Conservation (phyloP, 2,113 vertebrate species). For the Trichechus manatus region DNA sequence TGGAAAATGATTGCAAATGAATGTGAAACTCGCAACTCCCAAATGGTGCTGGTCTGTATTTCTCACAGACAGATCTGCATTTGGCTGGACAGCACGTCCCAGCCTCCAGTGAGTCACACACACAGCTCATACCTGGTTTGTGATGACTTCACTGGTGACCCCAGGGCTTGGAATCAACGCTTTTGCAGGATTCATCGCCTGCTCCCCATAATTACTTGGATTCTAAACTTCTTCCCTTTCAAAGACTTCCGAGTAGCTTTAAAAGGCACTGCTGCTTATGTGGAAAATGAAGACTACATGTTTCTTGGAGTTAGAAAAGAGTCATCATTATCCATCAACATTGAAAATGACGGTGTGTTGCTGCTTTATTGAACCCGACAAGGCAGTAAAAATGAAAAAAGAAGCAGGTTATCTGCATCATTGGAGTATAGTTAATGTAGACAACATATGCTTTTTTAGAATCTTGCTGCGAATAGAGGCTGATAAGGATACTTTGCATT, state of each 20-base stretch:
- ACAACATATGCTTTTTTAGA: not conserved
- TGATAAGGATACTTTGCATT: not conserved
- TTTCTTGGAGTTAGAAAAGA: not conserved
- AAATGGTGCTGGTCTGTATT: not conserved
- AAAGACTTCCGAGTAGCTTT: slow-evolving; percentile 42
- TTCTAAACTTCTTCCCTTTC: slow-evolving; percentile 54
- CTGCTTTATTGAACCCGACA: not conserved
- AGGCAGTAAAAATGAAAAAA: not conserved
- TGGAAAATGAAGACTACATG: not conserved
- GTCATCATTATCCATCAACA: not conserved
- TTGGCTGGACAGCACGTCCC: slow-evolving; percentile 70
- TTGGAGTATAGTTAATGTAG: not conserved
- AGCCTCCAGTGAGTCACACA: slow-evolving; percentile 71
- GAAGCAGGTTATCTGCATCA: not conserved
- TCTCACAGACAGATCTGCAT: slow-evolving; percentile 75
- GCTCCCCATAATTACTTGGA: not conserved
- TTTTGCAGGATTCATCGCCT: slow-evolving; percentile 11
- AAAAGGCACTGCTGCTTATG: not conserved
- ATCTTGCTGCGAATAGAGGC: not conserved
- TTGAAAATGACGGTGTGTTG: not conserved
- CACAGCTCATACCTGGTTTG: slow-evolving; percentile 70
- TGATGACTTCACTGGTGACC: slow-evolving; percentile 62
- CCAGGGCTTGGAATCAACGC: slow-evolving; percentile 1
- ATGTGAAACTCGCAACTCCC: not conserved
- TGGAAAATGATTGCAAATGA: not conserved